These are phyloP conservation scores for Spodoptera littoralis DNA, from an alignment of 2,888 invertebrate species.

Conservation along the genomic window DNA sequence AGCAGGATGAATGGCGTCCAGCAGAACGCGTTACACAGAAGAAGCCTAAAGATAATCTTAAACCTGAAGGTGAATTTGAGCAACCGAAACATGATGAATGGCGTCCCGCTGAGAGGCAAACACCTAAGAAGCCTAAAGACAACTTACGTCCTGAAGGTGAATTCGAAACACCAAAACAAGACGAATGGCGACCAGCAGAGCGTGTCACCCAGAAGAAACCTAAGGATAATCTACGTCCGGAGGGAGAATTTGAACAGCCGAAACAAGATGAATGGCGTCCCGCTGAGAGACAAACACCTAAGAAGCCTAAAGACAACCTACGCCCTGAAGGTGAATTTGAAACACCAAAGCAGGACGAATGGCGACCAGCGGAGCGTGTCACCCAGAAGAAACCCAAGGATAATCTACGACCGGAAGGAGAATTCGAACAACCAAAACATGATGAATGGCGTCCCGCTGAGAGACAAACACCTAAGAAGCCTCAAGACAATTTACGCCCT, in stretches of 20 bases:
- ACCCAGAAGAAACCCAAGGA: constrained; percentile 78
- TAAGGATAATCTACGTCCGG: constrained; percentile 70
- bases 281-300: constrained; percentile 74
- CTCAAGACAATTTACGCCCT: constrained; percentile 31
- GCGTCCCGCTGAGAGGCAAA: constrained; percentile 77
- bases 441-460: too few species aligned
- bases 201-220: constrained; percentile 55
- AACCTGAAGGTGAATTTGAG: constrained; percentile 81
- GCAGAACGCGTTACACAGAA: constrained; percentile 59
- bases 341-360: constrained; percentile 73
- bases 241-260: constrained; percentile 64
- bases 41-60: constrained; percentile 70
- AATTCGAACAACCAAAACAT: too few species aligned
- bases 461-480: constrained; percentile 28
- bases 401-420: constrained; percentile 87
- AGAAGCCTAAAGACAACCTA: constrained; percentile 85
- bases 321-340: constrained; percentile 87
- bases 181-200: constrained; percentile 83
- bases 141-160: constrained; percentile 89
- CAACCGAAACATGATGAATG: constrained; percentile 72
- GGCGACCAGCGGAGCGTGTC: constrained; percentile 81
- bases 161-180: constrained; percentile 76
- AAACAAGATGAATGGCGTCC: constrained; percentile 78
- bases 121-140: constrained; percentile 69
- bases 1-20: constrained; percentile 69